These are phyloP conservation scores for Cabera pusaria DNA, from an alignment of 2,888 invertebrate genomes.

Conservation along the genomic window DNA sequence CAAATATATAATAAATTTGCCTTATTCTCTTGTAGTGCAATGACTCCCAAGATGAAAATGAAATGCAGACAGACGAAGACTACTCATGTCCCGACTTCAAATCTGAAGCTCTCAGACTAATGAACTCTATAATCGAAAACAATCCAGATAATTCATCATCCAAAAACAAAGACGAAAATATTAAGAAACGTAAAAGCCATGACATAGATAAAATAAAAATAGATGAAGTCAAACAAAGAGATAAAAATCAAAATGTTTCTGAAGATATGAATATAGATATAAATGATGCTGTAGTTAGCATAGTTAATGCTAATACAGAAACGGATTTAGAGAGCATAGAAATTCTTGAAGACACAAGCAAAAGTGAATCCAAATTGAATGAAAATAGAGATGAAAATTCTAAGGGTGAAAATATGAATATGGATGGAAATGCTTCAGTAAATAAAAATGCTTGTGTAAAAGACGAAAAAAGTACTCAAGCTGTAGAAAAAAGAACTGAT, in stretches of 20 bases:
- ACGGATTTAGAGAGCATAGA: background rate
- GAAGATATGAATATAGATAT: slow-evolving; percentile 19
- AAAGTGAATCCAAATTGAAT: no score
- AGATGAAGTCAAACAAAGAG: slow-evolving; percentile 12
- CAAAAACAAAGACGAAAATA: background rate
- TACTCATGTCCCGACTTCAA: slow-evolving; percentile 39
- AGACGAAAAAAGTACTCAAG: no score
- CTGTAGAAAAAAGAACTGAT: background rate
- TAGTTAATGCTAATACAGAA: slow-evolving; percentile 3
- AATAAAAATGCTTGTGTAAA: background rate
- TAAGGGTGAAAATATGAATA: slow-evolving; percentile 2
- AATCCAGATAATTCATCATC: slow-evolving; percentile 6
- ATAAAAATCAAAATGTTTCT: slow-evolving; percentile 1
- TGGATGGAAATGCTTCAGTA: slow-evolving; percentile 3
- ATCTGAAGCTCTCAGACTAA: slow-evolving; percentile 43
- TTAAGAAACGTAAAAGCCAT: background rate
- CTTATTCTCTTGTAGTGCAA: no score
- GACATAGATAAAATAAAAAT: slow-evolving; percentile 8
- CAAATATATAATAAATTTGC: no score
- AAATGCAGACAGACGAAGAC: slow-evolving; percentile 63
- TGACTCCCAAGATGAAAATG: slow-evolving; percentile 59
- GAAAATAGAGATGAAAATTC: background rate
- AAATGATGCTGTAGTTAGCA: slow-evolving; percentile 7
- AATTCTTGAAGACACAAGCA: background rate
- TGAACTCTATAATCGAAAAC: slow-evolving; percentile 12